Evolutionary conservation across 2,888 invertebrate genomes (phyloP).

Genomic region (Epinotia brunnichana): DNA sequence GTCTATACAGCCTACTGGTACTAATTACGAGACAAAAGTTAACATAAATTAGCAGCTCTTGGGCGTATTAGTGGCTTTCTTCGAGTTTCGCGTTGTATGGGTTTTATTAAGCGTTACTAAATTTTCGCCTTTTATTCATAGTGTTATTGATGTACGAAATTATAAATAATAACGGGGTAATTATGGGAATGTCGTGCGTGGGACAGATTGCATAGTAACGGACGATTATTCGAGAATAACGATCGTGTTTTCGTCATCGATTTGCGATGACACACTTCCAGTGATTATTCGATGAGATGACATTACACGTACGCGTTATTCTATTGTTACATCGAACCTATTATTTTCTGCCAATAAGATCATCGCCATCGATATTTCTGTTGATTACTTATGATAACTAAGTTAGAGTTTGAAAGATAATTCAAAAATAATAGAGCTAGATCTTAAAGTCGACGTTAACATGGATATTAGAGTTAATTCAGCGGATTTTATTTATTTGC

Average conservation of each 20-base stretch:
- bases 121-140: conserved; percentile 40
- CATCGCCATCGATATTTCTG: conserved; percentile 11
- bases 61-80: conserved; percentile 63
- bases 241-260: conserved; percentile 41
- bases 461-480: neutral
- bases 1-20: conserved; percentile 58
- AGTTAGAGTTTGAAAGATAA: neutral
- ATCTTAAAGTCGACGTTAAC: neutral
- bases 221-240: conserved; percentile 39
- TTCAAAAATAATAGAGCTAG: neutral
- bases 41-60: conserved; percentile 70
- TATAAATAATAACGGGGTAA: conserved; percentile 40
- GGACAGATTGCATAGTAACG: conserved; percentile 35
- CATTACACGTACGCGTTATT: conserved; percentile 35
- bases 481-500: no score
- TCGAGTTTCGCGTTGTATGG: conserved; percentile 59
- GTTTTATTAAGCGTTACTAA: conserved; percentile 44
- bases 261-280: conserved; percentile 39
- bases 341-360: conserved; percentile 23
- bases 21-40: conserved; percentile 65
- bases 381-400: conserved; percentile 19
- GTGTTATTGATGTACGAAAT: conserved; percentile 38
- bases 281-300: conserved; percentile 26
- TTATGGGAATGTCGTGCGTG: conserved; percentile 39
- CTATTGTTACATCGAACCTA: conserved; percentile 32